Evolutionary conservation across 2,888 invertebrate genomes (phyloP).

Genomic region (Meteorus cinctellus): DNA sequence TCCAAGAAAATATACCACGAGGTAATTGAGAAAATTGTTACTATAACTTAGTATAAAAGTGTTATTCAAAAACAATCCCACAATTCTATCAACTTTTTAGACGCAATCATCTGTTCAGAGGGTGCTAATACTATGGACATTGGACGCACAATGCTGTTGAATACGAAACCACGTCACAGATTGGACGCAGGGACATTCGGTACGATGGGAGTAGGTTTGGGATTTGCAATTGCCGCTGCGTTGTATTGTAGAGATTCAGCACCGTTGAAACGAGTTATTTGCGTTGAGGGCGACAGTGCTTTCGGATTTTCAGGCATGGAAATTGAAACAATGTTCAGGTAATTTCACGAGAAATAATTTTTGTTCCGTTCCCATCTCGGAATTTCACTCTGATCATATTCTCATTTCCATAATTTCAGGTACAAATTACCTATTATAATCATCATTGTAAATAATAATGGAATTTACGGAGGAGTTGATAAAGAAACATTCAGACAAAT

Average conservation of each 20-base stretch:
- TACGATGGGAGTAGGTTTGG: slow-evolving; percentile 96
- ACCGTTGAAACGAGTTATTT: slow-evolving; percentile 89
- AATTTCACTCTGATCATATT: background rate
- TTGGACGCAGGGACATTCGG: slow-evolving; percentile 98
- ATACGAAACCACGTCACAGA: slow-evolving; percentile 88
- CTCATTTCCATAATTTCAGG: slow-evolving; percentile 72
- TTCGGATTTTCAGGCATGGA: slow-evolving; percentile 99
- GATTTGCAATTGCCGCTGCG: slow-evolving; percentile 94
- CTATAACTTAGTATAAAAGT: background rate
- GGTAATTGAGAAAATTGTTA: slow-evolving; percentile 56
- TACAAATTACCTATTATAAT: slow-evolving; percentile 94
- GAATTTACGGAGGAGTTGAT: slow-evolving; percentile 92
- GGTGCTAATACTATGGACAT: slow-evolving; percentile 99
- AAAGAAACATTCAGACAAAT: slow-evolving; percentile 83
- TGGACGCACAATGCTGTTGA: slow-evolving; percentile 90
- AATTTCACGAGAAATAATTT: slow-evolving; percentile 28
- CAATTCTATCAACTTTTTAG: slow-evolving; percentile 61
- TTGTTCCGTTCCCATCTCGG: background rate
- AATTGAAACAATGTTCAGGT: slow-evolving; percentile 93
- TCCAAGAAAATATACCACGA: slow-evolving; percentile 84
- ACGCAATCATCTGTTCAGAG: slow-evolving; percentile 95
- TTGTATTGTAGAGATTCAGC: slow-evolving; percentile 88
- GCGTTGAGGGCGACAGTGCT: slow-evolving; percentile 97
- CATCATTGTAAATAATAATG: slow-evolving; percentile 95
- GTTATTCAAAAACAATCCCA: too few relatives aligned